A percentile compares a stretch with the other conserved stretches of the same genome.
phyloP scores from a whole-genome alignment of 2,113 vertebrate genomes.

The Otus sunia region DNA sequence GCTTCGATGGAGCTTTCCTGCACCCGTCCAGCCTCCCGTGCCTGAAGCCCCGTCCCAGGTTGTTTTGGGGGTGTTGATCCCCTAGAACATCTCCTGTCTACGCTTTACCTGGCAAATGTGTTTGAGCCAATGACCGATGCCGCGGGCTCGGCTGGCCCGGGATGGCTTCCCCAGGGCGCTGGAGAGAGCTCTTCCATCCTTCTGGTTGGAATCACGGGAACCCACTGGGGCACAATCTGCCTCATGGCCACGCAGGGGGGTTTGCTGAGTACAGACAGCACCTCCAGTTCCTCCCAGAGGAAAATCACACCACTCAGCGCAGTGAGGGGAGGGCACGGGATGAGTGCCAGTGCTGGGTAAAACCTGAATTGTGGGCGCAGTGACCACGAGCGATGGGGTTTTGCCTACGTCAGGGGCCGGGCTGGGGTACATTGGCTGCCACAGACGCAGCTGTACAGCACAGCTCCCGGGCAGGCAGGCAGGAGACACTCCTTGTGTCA shows the following conservation, averaged over 20 bases:
- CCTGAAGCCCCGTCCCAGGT: rapidly evolving
- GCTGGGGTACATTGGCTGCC: rapidly evolving
- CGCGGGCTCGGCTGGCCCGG: rapidly evolving
- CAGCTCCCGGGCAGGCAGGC: not conserved
- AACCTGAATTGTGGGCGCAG: not conserved
- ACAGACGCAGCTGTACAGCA: rapidly evolving
- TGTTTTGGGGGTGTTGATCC: not conserved
- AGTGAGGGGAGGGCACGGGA: not conserved
- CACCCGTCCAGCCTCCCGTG: not conserved
- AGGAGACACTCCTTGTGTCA: not conserved
- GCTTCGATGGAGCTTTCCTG: not conserved
- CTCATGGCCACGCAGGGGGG: not conserved
- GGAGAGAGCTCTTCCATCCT: not conserved
- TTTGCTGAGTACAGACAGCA: not conserved
- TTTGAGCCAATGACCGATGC: not conserved
- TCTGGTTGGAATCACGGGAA: not conserved
- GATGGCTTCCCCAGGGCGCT: not conserved
- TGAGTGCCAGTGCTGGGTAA: not conserved
- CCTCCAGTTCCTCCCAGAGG: not conserved
- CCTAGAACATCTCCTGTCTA: not conserved
- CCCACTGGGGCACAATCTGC: not conserved
- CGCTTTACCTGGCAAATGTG: not conserved
- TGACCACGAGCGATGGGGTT: rapidly evolving
- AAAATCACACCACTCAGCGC: not conserved
- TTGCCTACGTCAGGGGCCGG: rapidly evolving